Conservation (phyloP, 2,113 vertebrate species). For the Hippocampus guttulatus region DNA sequence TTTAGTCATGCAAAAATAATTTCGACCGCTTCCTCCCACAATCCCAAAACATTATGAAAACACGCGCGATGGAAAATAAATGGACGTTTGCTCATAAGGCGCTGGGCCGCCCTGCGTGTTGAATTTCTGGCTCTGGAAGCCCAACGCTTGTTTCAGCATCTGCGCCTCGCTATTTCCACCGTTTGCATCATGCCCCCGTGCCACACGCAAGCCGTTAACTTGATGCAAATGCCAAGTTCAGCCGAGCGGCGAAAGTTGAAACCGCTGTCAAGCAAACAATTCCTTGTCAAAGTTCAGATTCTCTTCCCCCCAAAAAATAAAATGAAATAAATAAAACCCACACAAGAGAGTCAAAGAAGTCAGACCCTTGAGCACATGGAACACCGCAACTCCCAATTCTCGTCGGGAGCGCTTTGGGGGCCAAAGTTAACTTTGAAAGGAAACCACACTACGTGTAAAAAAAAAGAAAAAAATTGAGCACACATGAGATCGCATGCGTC, state of each 20-base stretch:
- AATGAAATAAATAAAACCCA: neutral
- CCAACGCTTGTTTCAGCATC: conserved; percentile 12
- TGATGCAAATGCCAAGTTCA: neutral
- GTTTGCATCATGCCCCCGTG: conserved; percentile 51
- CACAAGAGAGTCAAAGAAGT: neutral
- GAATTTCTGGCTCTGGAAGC: conserved; percentile 4
- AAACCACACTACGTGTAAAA: neutral
- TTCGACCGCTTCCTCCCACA: neutral
- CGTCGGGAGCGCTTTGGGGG: neutral
- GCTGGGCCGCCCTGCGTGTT: neutral
- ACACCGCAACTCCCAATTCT: neutral
- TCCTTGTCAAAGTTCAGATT: neutral
- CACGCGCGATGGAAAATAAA: neutral
- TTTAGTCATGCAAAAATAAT: no score
- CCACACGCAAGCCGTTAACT: conserved; percentile 9
- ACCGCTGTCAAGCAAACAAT: conserved; percentile 4
- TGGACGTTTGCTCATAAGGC: neutral
- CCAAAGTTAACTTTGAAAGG: neutral
- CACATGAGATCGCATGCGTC: neutral
- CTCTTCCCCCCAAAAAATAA: neutral
- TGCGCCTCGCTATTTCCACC: conserved; percentile 23
- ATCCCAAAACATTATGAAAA: neutral
- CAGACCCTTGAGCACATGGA: neutral
- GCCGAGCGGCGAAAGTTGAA: neutral
- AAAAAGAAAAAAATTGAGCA: no score